Evolutionary conservation across 2,113 vertebrate genomes (phyloP), one percentile per base, ranked within the genome.

Genomic region (Trematocara macrostoma): DNA sequence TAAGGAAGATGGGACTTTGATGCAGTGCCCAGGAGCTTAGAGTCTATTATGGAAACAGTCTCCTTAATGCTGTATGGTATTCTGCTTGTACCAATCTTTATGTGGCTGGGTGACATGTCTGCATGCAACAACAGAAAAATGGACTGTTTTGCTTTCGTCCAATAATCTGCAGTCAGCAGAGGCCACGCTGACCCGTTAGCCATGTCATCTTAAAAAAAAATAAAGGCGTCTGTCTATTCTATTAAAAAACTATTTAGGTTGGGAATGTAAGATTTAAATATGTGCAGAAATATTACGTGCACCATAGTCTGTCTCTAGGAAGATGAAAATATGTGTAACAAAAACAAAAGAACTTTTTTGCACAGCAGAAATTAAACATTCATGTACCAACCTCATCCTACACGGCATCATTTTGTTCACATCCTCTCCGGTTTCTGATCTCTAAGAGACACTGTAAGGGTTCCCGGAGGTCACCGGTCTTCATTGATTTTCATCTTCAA

Each of bases 1-100:
- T 91, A 89, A 89, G 81, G 55, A 74, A 91, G 91, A 89, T 92
- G 83, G 45, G 71, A 87, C 83, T 87, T 89, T 87, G 90, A 92
- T 90, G 85, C 88, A 86, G 89, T 52, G 87, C 51, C 84, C 82
- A 83, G 55, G 47, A 93, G 85, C 83, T 89, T 57, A 49, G 52
- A 84, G 85, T 86, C 57, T 91, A 69, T 91, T 91, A 86, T 88
- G 84, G 78, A 81, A 88, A 88, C 85, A 10, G 82, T 81, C 26
- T n/a, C 47, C 59, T 55, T 80, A 79, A 84, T 87, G 81, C 15
- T 9, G 42, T 74, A 45, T 91, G 74, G 71, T 88, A 31, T 88
- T 88, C 81, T 87, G 76, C 49, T 74, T n/a, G 56, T 20, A 2
- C 56, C 85, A 45, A 90, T 87, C 84, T 90, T 83, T 35, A 42